Evolutionary conservation across 2,113 vertebrate genomes (phyloP).

Genomic region (Chiloscyllium plagiosum): DNA sequence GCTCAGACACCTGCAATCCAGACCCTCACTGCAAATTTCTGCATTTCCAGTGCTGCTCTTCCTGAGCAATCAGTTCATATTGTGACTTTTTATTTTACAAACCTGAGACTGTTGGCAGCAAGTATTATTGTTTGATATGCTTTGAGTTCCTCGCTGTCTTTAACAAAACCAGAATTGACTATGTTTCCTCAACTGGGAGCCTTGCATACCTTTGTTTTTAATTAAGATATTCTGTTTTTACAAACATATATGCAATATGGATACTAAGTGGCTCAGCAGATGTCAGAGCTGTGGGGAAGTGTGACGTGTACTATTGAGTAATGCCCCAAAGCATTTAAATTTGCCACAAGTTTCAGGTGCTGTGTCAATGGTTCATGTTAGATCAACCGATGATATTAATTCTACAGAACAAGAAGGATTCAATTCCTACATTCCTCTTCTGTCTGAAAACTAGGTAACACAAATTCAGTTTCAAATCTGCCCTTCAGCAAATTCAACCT

Average conservation of each 20-base stretch:
- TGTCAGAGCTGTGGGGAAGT: not conserved
- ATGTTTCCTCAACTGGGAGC: not conserved
- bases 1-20: too few species aligned
- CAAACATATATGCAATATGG: not conserved
- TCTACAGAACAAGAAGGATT: constrained; percentile 3
- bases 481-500: not conserved
- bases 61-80: not conserved
- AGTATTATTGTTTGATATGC: not conserved
- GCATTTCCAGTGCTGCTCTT: not conserved
- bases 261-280: not conserved
- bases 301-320: not conserved
- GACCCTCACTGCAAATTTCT: not conserved
- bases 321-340: not conserved
- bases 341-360: not conserved
- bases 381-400: not conserved
- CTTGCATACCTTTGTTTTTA: not conserved
- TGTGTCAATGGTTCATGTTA: constrained; percentile 17
- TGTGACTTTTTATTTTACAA: not conserved
- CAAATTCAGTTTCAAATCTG: not conserved
- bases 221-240: not conserved
- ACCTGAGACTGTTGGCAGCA: not conserved
- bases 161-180: not conserved
- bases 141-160: not conserved
- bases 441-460: not conserved
- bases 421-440: not conserved